A percentile compares a stretch with the other conserved stretches of the same genome.
These are phyloP conservation scores for Crematogaster levior DNA, from an alignment of 2,888 invertebrate genomes.

Conservation along the genomic window DNA sequence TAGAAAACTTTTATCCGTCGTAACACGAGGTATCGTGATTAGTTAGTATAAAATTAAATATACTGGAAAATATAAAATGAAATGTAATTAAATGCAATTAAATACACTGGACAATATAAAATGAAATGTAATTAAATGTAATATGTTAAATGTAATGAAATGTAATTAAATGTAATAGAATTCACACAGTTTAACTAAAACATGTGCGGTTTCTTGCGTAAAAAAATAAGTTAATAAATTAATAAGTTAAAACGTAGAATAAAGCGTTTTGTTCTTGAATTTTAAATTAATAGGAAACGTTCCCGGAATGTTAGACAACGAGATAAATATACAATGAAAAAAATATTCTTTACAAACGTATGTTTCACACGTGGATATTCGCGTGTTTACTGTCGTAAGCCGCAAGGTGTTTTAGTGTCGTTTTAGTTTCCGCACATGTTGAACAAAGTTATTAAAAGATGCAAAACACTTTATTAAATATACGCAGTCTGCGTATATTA, in stretches of 20 bases:
- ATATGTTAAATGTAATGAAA: no score
- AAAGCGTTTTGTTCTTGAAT: neutral
- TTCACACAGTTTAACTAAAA: neutral
- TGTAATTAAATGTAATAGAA: no score
- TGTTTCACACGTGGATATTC: neutral
- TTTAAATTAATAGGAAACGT: no score
- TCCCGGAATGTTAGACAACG: neutral
- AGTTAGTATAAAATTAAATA: constrained; percentile 1
- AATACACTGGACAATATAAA: neutral
- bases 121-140: neutral
- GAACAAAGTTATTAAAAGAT: constrained; percentile 16
- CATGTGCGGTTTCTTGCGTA: neutral
- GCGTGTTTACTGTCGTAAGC: neutral
- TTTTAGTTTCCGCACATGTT: constrained; percentile 29
- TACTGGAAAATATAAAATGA: no score
- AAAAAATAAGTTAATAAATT: no score
- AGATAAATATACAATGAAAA: neutral
- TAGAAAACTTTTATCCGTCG: neutral
- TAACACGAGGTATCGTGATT: neutral
- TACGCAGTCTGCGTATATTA: neutral
- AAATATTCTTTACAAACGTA: neutral
- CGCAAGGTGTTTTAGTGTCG: constrained; percentile 18
- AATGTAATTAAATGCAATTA: no score
- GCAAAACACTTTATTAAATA: constrained; percentile 30
- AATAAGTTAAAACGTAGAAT: neutral